Evolutionary conservation across 2,888 invertebrate genomes (phyloP), one percentile per base, ranked within the genome.

Genomic region (Drosophila incognita): DNA sequence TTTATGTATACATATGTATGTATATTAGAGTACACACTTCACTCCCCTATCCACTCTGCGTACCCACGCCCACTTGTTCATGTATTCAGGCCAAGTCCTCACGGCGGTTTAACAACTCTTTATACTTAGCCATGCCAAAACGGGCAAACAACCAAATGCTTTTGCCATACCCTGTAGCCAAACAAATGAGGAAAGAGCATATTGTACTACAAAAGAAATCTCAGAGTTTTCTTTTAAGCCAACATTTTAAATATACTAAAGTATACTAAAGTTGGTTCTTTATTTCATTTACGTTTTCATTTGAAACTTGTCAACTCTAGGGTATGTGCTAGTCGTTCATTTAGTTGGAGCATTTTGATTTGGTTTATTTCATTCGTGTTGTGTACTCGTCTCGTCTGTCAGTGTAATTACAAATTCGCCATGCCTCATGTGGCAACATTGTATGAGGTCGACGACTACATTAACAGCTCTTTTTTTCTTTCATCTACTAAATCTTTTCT

Each of bases 361-460:
- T 54, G 40, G 46, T 60, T 36, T 71, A 71, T 61, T 70, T 67
- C 58, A 68, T 62, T 74, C 57, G 27, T 49, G 36, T 11, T 68
- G 67, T 70, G 21, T 24, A 46, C 46, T 46, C 46, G 33, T 33
- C 46, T 24, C 15, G 15, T 46, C 24, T 67, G 81, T 59, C 48
- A 48, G 56, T 67, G 53, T 69, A 81, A 77, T 81, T 76, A 73
- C 72, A 61, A 78, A 69, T 79, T 61, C 61, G 42, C 42, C 67
- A 54, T 68, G 74, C 48, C 67, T 57, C 74, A 72, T 76, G 73
- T 72, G 65, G 38, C 63, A 74, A 66, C 51, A 61, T 64, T 57
- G 70, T 73, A 71, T 64, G 86, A 83, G 83, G 83, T 83, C 86
- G 88, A 83, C 88, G 88, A 74, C 83, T 88, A 88, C 69, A 88